Conservation (phyloP, 2,888 invertebrate genomes). For the Scaptomyza tumidula region DNA sequence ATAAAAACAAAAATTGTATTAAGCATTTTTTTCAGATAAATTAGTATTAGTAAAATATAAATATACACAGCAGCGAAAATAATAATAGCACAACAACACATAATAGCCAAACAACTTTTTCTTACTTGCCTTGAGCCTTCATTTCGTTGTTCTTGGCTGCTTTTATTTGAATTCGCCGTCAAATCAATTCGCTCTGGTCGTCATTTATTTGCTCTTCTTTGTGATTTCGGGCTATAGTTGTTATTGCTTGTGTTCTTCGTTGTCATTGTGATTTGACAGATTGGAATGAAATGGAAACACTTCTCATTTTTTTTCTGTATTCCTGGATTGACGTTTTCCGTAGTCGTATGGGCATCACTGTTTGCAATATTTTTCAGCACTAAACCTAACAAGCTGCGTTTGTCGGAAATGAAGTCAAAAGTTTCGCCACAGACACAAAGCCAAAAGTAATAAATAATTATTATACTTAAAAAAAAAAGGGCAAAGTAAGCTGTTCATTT, state of each 20-base stretch:
- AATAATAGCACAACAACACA: too few relatives aligned
- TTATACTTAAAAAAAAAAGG: neutral
- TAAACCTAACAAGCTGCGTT: neutral
- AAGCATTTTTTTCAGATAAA: too few relatives aligned
- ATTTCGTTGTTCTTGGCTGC: neutral
- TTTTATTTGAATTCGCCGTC: neutral
- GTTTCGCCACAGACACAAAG: neutral
- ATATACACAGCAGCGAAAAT: too few relatives aligned
- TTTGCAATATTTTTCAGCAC: neutral
- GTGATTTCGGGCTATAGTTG: neutral
- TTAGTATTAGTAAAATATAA: too few relatives aligned
- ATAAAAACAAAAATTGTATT: too few relatives aligned
- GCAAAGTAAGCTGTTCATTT: neutral
- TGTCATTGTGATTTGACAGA: neutral
- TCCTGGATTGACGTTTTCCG: neutral
- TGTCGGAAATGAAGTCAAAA: neutral
- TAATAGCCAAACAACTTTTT: too few relatives aligned
- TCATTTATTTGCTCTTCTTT: neutral
- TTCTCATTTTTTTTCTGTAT: neutral
- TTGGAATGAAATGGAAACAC: too few relatives aligned
- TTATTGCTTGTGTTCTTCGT: neutral
- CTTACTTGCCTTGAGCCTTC: too few relatives aligned
- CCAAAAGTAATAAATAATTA: neutral
- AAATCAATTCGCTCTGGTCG: neutral
- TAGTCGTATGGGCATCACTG: neutral